Percentiles rank a stretch among this genome's conserved stretches.
These are phyloP conservation scores for Arvicola amphibius DNA, from an alignment of 2,797 vertebrate genomes.

Conservation along the genomic window DNA sequence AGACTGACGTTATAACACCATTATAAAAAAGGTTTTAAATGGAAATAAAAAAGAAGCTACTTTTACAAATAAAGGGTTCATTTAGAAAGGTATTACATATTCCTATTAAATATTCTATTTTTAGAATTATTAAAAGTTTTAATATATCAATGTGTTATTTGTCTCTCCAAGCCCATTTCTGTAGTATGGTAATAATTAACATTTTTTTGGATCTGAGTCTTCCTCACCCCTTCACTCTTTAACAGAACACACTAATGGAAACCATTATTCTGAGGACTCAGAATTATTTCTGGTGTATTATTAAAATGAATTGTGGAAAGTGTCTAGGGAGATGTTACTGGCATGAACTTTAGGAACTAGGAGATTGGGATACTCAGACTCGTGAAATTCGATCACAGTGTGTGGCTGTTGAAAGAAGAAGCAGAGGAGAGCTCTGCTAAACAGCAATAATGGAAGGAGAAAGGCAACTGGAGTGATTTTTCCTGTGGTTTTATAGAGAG, in stretches of 20 bases:
- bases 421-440: background rate
- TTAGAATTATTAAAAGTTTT: background rate
- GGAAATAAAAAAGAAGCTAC: background rate
- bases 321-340: background rate
- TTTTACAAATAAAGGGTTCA: background rate
- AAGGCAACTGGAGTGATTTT: background rate
- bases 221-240: background rate
- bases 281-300: background rate
- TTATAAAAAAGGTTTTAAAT: too few species aligned
- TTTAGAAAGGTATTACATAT: background rate
- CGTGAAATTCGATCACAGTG: background rate
- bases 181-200: background rate
- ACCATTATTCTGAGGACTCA: background rate
- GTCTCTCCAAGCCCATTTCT: background rate
- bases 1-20: too few species aligned
- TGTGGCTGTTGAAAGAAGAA: background rate
- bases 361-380: background rate
- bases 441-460: background rate
- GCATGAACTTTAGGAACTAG: background rate
- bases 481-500: background rate
- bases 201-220: background rate
- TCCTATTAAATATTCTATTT: background rate
- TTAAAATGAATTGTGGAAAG: background rate
- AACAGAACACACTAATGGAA: background rate
- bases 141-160: background rate